These are phyloP conservation scores for Scaptomyza hsui DNA, from an alignment of 1,140 invertebrate genomes.

Conservation along the genomic window DNA sequence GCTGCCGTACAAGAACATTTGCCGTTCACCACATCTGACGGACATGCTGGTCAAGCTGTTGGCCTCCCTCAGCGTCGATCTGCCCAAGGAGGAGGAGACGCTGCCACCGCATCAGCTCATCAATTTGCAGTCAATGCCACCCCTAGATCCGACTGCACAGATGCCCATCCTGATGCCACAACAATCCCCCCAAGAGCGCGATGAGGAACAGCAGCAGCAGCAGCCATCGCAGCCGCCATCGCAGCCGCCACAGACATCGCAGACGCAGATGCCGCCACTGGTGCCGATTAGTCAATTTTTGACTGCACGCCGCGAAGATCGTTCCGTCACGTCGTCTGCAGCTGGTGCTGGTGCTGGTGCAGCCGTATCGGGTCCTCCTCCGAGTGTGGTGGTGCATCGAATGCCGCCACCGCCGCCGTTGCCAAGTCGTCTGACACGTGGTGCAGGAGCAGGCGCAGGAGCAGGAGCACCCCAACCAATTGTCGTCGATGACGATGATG, in stretches of 20 bases:
- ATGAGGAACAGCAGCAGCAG: neutral
- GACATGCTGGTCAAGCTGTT: constrained; percentile 92
- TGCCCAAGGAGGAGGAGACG: constrained; percentile 86
- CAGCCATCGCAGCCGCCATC: neutral
- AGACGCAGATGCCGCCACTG: neutral
- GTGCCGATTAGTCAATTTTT: constrained; percentile 3
- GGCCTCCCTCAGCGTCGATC: constrained; percentile 91
- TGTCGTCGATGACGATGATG: neutral
- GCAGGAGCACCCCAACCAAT: too few species aligned
- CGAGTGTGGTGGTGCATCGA: neutral
- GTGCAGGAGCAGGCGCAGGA: too few species aligned
- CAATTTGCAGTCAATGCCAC: neutral
- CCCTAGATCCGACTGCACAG: neutral
- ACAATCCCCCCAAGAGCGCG: neutral
- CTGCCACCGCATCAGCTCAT: neutral
- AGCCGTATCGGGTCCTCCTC: neutral
- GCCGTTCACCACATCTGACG: constrained; percentile 91
- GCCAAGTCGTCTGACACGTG: neutral
- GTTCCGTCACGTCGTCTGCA: neutral
- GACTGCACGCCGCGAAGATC: neutral
- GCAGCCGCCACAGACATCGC: neutral
- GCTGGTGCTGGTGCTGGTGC: neutral
- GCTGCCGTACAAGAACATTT: constrained; percentile 92
- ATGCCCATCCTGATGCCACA: constrained; percentile 11
- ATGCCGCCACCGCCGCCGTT: neutral